phyloP scores from a whole-genome alignment of 2,888 invertebrate species.

The Nemotelus pantherinus region DNA sequence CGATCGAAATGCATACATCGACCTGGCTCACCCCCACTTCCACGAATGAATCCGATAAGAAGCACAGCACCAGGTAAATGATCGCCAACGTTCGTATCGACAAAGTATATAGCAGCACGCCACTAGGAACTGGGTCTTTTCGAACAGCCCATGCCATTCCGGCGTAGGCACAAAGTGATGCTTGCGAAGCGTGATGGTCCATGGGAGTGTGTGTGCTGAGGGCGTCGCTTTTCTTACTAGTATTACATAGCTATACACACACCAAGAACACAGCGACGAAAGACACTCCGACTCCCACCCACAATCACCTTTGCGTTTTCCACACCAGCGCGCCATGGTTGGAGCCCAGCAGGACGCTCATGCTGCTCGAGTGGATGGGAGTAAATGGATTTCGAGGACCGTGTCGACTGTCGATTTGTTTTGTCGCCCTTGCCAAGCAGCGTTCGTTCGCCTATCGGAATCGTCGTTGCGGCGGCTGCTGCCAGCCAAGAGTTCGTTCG shows the following conservation, averaged over 20 bases:
- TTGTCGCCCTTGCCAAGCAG: conserved; percentile 12
- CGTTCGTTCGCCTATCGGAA: conserved; percentile 19
- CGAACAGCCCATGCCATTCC: background rate
- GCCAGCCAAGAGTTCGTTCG: background rate
- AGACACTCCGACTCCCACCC: conserved; percentile 20
- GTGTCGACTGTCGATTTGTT: conserved; percentile 7
- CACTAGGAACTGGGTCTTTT: background rate
- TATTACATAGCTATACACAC: background rate
- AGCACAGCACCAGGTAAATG: background rate
- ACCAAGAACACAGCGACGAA: background rate
- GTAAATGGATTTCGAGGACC: conserved; percentile 23
- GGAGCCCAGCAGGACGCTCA: conserved; percentile 22
- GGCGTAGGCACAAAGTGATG: too few species aligned
- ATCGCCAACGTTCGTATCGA: background rate
- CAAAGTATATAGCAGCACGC: conserved; percentile 3
- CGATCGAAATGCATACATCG: background rate
- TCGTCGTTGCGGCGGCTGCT: background rate
- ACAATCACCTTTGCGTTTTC: conserved; percentile 31
- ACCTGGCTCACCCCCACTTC: background rate
- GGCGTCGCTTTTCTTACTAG: conserved; percentile 18
- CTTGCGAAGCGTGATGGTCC: background rate
- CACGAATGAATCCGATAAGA: background rate
- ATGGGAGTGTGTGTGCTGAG: background rate
- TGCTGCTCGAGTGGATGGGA: conserved; percentile 35
- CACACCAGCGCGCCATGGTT: conserved; percentile 28